These are phyloP conservation scores for Pitta sordida DNA, from an alignment of 2,113 vertebrate species.

Conservation along the genomic window DNA sequence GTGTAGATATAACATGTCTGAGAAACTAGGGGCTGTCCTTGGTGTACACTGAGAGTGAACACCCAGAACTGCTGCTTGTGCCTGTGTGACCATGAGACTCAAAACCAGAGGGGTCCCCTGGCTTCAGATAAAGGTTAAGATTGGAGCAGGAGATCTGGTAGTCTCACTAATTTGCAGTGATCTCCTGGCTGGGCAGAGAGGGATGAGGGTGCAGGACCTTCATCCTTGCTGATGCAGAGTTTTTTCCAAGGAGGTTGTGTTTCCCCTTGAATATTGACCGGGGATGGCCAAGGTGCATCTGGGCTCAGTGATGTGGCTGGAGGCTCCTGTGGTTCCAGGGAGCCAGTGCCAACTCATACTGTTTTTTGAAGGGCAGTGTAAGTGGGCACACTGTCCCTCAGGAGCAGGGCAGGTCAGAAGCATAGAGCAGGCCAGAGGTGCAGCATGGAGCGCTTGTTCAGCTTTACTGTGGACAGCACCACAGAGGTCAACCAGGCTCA, in stretches of 20 bases:
- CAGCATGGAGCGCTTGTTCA: background rate
- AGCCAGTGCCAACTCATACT: fast-evolving
- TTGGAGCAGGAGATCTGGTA: background rate
- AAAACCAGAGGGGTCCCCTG: background rate
- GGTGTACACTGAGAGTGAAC: background rate
- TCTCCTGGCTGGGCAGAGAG: background rate
- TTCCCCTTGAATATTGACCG: background rate
- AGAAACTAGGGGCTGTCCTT: background rate
- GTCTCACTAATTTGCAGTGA: background rate
- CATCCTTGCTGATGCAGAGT: background rate
- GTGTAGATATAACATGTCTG: fast-evolving
- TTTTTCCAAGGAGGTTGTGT: background rate
- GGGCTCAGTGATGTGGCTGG: background rate
- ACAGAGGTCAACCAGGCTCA: background rate
- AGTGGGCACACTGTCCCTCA: fast-evolving
- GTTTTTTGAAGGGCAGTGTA: background rate
- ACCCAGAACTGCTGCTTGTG: background rate
- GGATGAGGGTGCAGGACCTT: background rate
- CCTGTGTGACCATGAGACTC: background rate
- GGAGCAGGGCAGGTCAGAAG: background rate
- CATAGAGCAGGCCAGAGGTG: fast-evolving
- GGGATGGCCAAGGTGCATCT: background rate
- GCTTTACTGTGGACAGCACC: fast-evolving
- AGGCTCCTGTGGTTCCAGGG: background rate
- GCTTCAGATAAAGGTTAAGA: background rate